These are phyloP conservation scores for Epinotia demarniana DNA, from an alignment of 2,888 invertebrate species.

Conservation along the genomic window DNA sequence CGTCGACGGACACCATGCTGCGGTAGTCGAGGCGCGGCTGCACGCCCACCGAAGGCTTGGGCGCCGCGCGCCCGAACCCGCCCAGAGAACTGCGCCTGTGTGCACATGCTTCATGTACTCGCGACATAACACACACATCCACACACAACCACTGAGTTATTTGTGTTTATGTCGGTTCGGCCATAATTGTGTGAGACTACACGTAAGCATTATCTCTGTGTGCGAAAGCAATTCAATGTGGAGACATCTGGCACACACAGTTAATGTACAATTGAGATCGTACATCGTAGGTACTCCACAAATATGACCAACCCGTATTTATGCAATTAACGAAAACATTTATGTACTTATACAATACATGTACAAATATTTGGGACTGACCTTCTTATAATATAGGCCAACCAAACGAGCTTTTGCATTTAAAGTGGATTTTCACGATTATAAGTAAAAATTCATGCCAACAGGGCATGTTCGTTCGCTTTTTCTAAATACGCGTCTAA, in stretches of 20 bases:
- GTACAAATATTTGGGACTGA: not conserved
- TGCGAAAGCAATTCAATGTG: not conserved
- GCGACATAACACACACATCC: not conserved
- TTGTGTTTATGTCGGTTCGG: not conserved
- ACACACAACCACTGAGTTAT: not conserved
- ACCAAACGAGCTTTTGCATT: not conserved
- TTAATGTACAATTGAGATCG: not conserved
- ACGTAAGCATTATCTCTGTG: not conserved
- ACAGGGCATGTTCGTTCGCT: not conserved
- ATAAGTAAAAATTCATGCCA: too few species aligned
- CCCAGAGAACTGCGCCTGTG: slow-evolving; percentile 93
- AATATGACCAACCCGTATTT: not conserved
- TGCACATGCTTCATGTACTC: slow-evolving; percentile 47
- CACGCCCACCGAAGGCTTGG: slow-evolving; percentile 86
- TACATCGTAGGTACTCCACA: not conserved
- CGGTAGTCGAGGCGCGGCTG: slow-evolving; percentile 94
- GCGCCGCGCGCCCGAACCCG: slow-evolving; percentile 91
- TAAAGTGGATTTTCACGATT: not conserved
- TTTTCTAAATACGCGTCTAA: not conserved
- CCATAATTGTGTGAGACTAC: not conserved
- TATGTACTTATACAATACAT: not conserved
- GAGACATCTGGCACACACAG: not conserved
- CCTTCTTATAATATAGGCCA: not conserved
- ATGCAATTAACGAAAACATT: not conserved
- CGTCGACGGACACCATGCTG: slow-evolving; percentile 97